Percentiles rank a stretch among this genome's conserved stretches.
Evolutionary conservation across 2,797 vertebrate genomes (phyloP).

Genomic region (Peromyscus melanophrys): DNA sequence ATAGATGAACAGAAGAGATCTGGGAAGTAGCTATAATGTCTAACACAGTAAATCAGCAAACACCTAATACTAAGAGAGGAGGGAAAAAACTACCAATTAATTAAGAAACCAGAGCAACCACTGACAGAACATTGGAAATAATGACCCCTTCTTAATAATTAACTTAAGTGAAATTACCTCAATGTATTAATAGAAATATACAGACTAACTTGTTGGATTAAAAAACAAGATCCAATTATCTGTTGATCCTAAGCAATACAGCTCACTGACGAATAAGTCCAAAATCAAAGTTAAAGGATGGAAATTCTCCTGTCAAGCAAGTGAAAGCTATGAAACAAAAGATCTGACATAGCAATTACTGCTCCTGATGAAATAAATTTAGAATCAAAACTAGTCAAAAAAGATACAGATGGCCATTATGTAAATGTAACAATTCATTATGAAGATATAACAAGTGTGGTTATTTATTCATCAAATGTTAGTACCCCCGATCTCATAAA

Average conservation of each 20-base stretch:
- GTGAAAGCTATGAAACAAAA: not conserved
- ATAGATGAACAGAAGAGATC: not conserved
- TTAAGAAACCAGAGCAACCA: not conserved
- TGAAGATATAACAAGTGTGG: not conserved
- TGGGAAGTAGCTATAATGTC: not conserved
- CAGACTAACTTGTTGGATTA: not conserved
- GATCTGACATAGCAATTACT: not conserved
- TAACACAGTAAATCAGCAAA: not conserved
- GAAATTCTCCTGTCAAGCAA: not conserved
- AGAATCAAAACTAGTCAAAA: not conserved
- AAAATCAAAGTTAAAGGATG: not conserved
- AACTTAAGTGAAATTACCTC: not conserved
- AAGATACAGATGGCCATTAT: not conserved
- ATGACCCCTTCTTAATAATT: not conserved
- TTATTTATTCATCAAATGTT: not conserved
- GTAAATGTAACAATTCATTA: not conserved
- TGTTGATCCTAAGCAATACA: not conserved
- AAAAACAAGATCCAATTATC: not conserved
- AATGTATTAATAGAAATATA: not conserved
- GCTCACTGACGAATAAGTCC: not conserved
- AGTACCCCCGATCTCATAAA: not conserved
- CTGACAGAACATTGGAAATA: not conserved
- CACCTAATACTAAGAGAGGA: not conserved
- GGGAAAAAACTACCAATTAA: not conserved
- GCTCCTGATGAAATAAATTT: not conserved